Evolutionary conservation across 2,888 invertebrate species (phyloP).

Genomic region (Rhagonycha lutea): DNA sequence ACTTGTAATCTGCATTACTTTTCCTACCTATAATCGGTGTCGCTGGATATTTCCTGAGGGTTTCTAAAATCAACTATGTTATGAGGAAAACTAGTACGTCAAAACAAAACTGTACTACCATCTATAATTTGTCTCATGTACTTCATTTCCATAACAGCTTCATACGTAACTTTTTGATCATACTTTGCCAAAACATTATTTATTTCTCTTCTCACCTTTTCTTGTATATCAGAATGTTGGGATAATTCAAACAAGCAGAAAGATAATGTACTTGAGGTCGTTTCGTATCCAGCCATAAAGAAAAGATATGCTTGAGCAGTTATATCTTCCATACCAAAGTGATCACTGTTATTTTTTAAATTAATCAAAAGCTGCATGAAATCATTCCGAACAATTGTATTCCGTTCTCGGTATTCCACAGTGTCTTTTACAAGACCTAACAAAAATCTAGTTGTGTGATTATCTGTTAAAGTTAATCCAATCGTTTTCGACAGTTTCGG

Average conservation of each 20-base stretch:
- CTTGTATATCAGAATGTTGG: constrained; percentile 51
- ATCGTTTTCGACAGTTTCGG: constrained; percentile 48
- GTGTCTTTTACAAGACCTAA: constrained; percentile 37
- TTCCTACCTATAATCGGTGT: background rate
- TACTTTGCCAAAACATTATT: constrained; percentile 40
- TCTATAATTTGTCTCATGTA: background rate
- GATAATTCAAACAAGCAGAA: constrained; percentile 53
- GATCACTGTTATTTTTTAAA: constrained; percentile 35
- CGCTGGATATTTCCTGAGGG: background rate
- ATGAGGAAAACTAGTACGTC: background rate
- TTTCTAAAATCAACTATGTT: background rate
- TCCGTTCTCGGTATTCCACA: constrained; percentile 42
- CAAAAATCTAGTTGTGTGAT: constrained; percentile 39
- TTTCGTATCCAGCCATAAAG: constrained; percentile 58
- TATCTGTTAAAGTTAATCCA: constrained; percentile 30
- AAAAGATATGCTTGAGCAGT: constrained; percentile 54
- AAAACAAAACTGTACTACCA: background rate
- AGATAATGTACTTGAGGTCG: constrained; percentile 53
- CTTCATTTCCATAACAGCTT: constrained; percentile 53
- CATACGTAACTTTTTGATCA: constrained; percentile 50
- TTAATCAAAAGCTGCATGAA: constrained; percentile 60
- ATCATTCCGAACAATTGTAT: constrained; percentile 57
- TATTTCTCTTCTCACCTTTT: constrained; percentile 53
- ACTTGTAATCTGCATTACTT: background rate
- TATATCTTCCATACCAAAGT: constrained; percentile 39